These are phyloP conservation scores for Oncopodura yosiiana DNA, from an alignment of 1,140 invertebrate genomes.

Conservation along the genomic window DNA sequence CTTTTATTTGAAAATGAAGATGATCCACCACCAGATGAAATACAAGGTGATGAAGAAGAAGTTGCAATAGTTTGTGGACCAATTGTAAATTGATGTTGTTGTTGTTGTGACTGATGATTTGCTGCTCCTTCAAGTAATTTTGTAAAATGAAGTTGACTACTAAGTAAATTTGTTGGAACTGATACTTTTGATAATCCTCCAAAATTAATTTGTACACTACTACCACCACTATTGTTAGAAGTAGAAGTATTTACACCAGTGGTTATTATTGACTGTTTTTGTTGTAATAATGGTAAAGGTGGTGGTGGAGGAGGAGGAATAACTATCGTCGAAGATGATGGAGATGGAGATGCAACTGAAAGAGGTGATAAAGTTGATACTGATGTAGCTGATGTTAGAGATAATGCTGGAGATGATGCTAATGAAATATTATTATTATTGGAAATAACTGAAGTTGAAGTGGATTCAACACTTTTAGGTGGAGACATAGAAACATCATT, in stretches of 20 bases:
- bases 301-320: slow-evolving; percentile 14
- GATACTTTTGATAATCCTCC: too few species aligned
- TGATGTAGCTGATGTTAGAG: slow-evolving; percentile 9
- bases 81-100: slow-evolving; percentile 13
- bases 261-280: too few species aligned
- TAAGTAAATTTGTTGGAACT: too few species aligned
- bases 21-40: slow-evolving; percentile 2
- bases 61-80: too few species aligned
- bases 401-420: background rate
- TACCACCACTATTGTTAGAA: too few species aligned
- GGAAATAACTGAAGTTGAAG: background rate
- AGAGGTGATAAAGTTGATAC: slow-evolving; percentile 17
- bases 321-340: slow-evolving; percentile 5
- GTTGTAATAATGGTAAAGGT: too few species aligned
- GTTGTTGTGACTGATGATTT: slow-evolving; percentile 6
- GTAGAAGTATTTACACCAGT: too few species aligned
- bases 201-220: too few species aligned
- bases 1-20: slow-evolving; percentile 20
- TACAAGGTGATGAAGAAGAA: too few species aligned
- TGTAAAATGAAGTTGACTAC: background rate
- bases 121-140: background rate
- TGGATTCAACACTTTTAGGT: slow-evolving; percentile 7
- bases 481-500: slow-evolving; percentile 3
- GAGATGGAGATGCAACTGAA: too few species aligned
- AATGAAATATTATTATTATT: background rate